phyloP scores from a whole-genome alignment of 1,140 invertebrate species.

The Drosophila subpulchrella region DNA sequence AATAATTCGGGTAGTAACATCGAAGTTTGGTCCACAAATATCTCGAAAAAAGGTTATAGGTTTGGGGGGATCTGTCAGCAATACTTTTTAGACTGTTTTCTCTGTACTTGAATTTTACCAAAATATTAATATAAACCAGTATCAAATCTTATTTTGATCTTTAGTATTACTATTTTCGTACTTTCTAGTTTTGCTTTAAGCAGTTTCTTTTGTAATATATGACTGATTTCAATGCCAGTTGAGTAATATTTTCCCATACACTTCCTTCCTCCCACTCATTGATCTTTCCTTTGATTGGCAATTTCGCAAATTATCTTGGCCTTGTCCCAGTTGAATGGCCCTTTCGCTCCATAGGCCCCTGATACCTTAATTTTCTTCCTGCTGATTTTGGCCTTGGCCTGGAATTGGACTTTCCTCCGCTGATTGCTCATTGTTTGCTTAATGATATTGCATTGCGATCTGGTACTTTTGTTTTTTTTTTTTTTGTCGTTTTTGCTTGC shows the following conservation, averaged over 20 bases:
- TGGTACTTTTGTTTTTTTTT: not conserved
- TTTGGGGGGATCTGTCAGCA: not conserved
- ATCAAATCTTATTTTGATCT: too few relatives aligned
- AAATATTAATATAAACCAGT: too few relatives aligned
- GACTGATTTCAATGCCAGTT: not conserved
- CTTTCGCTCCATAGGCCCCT: slow-evolving; percentile 13
- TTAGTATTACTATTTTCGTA: not conserved
- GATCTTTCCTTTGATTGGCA: slow-evolving; percentile 19
- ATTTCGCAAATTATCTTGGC: slow-evolving; percentile 21
- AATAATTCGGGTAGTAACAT: slow-evolving; percentile 3
- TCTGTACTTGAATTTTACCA: too few relatives aligned
- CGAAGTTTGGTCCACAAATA: not conserved
- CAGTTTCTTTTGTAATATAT: not conserved
- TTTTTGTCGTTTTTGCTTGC: not conserved
- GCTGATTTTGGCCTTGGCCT: slow-evolving; percentile 73
- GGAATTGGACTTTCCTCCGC: slow-evolving; percentile 24
- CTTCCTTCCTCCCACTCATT: slow-evolving; percentile 4
- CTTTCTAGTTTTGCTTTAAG: not conserved
- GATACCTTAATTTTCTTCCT: slow-evolving; percentile 57
- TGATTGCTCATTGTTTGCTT: slow-evolving; percentile 73
- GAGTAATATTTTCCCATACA: not conserved
- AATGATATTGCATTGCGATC: slow-evolving; percentile 66
- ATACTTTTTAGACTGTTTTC: too few relatives aligned
- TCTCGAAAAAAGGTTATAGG: not conserved
- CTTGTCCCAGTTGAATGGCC: slow-evolving; percentile 30